Evolutionary conservation across 1,140 invertebrate genomes (phyloP).

Genomic region (Batillaria attramentaria): DNA sequence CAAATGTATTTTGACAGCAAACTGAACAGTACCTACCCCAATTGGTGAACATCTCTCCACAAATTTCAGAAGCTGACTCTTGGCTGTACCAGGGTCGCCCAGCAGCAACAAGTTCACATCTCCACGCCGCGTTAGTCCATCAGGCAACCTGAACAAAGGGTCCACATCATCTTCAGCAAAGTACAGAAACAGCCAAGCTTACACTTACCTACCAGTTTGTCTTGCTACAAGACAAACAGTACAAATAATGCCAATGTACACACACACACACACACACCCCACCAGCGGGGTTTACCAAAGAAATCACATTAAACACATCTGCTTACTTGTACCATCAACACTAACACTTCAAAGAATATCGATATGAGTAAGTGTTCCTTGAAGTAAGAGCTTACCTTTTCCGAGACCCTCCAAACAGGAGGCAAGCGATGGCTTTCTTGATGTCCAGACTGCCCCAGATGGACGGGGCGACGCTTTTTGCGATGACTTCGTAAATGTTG

Average conservation of each 20-base stretch:
- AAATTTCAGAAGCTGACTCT: slow-evolving; percentile 98
- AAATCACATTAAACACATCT: too few species aligned
- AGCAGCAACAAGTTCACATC: slow-evolving; percentile 97
- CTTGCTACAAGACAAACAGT: too few species aligned
- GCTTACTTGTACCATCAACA: too few species aligned
- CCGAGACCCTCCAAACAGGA: slow-evolving; percentile 91
- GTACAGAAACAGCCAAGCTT: not conserved
- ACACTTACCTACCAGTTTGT: too few species aligned
- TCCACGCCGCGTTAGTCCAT: slow-evolving; percentile 94
- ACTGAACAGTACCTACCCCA: slow-evolving; percentile 74
- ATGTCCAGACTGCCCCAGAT: slow-evolving; percentile 96
- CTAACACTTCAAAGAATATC: too few species aligned
- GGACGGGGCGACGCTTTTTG: slow-evolving; percentile 95
- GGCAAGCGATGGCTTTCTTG: slow-evolving; percentile 96
- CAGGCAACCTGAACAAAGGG: slow-evolving; percentile 83
- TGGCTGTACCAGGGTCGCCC: slow-evolving; percentile 99
- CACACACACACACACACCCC: too few species aligned
- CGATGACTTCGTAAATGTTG: slow-evolving; percentile 92
- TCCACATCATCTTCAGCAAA: too few species aligned
- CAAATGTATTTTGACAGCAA: not conserved
- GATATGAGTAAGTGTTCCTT: too few species aligned
- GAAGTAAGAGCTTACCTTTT: slow-evolving; percentile 71
- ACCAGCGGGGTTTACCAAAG: too few species aligned
- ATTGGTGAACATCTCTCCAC: slow-evolving; percentile 97
- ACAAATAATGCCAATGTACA: too few species aligned